phyloP scores from a whole-genome alignment of 1,140 invertebrate species.

The Melanaphis sacchari region DNA sequence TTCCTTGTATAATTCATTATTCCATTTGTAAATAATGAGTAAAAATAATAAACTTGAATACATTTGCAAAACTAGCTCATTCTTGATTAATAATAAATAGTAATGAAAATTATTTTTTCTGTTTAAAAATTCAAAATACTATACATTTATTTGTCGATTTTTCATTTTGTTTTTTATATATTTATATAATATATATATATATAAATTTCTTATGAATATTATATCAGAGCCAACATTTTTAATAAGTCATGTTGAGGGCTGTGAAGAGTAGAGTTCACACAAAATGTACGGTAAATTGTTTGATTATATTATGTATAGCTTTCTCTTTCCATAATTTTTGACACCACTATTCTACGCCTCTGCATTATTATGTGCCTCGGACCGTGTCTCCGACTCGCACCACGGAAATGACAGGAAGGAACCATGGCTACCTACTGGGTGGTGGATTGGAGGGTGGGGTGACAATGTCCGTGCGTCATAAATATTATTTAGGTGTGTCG shows the following conservation, averaged over 20 bases:
- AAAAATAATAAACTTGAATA: neutral
- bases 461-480: neutral
- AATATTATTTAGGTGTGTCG: conserved; percentile 34
- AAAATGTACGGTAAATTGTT: neutral
- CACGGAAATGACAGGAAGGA: conserved; percentile 29
- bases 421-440: conserved; percentile 33
- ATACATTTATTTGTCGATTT: neutral
- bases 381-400: conserved; percentile 39
- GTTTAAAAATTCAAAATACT: neutral
- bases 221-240: neutral
- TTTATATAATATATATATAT: neutral
- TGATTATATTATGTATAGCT: neutral
- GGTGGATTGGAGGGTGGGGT: neutral
- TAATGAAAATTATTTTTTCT: neutral
- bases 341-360: neutral
- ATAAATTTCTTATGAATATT: neutral
- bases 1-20: no score
- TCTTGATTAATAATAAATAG: neutral
- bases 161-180: neutral
- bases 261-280: neutral
- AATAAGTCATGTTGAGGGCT: neutral
- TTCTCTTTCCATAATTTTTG: neutral
- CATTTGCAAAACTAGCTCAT: neutral
- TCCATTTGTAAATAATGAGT: neutral
- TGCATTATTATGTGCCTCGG: neutral